Percentiles rank a stretch among this genome's conserved stretches.
phyloP scores from a whole-genome alignment of 2,113 vertebrate genomes.

The Phrynosoma platyrhinos region DNA sequence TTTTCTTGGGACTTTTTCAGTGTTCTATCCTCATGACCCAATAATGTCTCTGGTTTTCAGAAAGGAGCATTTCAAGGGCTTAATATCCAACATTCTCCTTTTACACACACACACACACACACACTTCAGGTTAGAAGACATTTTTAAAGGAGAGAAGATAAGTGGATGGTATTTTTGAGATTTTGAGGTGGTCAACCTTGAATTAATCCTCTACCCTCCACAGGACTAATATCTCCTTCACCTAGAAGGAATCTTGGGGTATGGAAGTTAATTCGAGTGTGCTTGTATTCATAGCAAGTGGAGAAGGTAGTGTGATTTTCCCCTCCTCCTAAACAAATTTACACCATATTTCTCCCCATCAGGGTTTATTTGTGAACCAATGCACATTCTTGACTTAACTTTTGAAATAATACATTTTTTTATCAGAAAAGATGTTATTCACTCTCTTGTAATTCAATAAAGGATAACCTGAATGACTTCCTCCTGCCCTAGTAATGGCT shows the following conservation, averaged over 20 bases:
- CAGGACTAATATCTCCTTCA: constrained; percentile 19
- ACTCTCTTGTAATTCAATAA: neutral
- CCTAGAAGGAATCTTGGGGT: constrained; percentile 19
- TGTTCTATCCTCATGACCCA: neutral
- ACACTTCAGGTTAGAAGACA: neutral
- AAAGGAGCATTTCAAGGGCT: neutral
- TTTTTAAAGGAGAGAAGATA: neutral
- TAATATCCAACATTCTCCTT: neutral
- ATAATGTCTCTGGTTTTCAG: neutral
- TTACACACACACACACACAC: neutral
- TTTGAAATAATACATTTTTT: neutral
- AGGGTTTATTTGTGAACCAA: neutral
- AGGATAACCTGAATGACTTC: neutral
- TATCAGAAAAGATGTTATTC: neutral
- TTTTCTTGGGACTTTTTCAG: neutral
- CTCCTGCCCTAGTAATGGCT: neutral
- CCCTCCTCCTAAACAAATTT: neutral
- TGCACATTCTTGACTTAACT: too few species aligned
- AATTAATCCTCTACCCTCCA: constrained; percentile 25
- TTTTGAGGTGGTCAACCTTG: constrained; percentile 28
- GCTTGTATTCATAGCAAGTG: constrained; percentile 13
- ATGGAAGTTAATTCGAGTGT: constrained; percentile 30
- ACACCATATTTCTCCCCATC: neutral
- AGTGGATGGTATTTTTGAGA: constrained; percentile 7
- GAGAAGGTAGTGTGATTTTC: constrained; percentile 1